Percentiles rank a stretch among this genome's conserved stretches.
Evolutionary conservation across 2,113 vertebrate genomes (phyloP).

Genomic region (Mustela lutreola): DNA sequence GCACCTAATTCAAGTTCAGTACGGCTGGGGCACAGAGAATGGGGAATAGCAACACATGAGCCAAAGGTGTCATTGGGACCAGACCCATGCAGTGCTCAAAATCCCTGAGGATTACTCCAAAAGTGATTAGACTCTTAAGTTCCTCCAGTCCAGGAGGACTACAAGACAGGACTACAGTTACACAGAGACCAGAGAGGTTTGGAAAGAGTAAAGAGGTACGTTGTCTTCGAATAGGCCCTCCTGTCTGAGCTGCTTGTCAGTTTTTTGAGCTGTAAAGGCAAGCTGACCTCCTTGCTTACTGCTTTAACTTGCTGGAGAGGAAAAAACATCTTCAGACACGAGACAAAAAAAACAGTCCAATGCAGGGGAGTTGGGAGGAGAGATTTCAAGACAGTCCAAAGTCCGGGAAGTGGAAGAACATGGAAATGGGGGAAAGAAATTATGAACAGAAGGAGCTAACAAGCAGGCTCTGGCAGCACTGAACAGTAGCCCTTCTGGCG

Average conservation of each 20-base stretch:
- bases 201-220: neutral
- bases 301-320: neutral
- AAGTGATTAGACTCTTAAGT: neutral
- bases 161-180: neutral
- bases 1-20: neutral
- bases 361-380: neutral
- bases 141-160: neutral
- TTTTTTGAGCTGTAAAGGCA: neutral
- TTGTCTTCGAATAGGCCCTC: neutral
- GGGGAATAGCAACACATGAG: neutral
- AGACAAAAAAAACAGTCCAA: neutral
- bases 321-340: neutral
- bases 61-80: neutral
- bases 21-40: neutral
- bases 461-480: neutral
- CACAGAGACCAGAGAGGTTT: neutral
- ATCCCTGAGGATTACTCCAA: neutral
- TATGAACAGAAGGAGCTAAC: neutral
- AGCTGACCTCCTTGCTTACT: neutral
- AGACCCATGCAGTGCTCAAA: neutral
- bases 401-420: neutral
- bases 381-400: conserved; percentile 10
- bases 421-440: neutral
- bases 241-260: neutral
- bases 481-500: neutral